phyloP scores from a whole-genome alignment of 2,797 vertebrate genomes.

The Oryzias dopingdopingensis region DNA sequence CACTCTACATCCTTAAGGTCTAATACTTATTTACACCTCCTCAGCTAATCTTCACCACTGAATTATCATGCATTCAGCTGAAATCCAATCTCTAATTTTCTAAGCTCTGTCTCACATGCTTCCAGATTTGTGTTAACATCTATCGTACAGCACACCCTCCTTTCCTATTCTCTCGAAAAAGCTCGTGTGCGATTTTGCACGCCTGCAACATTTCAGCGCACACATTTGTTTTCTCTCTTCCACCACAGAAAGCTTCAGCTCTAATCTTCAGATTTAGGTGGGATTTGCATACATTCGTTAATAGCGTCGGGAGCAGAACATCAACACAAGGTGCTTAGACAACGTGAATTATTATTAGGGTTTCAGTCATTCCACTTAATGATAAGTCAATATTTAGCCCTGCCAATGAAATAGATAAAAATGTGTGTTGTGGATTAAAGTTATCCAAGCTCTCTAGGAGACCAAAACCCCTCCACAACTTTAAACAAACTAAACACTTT shows the following conservation, averaged over 20 bases:
- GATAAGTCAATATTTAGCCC: constrained; percentile 87
- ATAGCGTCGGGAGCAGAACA: constrained; percentile 70
- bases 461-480: constrained; percentile 78
- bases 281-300: constrained; percentile 87
- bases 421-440: constrained; percentile 82
- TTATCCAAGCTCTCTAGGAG: constrained; percentile 77
- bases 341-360: constrained; percentile 82
- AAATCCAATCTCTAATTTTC: constrained; percentile 59
- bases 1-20: constrained; percentile 20
- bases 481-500: constrained; percentile 81
- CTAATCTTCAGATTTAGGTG: constrained; percentile 86
- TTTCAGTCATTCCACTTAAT: constrained; percentile 84
- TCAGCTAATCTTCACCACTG: constrained; percentile 53
- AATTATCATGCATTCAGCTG: constrained; percentile 66
- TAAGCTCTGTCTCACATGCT: constrained; percentile 53
- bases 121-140: constrained; percentile 50
- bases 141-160: constrained; percentile 40
- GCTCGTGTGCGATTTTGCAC: constrained; percentile 34
- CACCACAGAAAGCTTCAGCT: constrained; percentile 73
- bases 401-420: constrained; percentile 85
- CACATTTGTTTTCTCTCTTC: constrained; percentile 71
- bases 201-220: constrained; percentile 59
- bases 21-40: constrained; percentile 47
- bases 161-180: constrained; percentile 38
- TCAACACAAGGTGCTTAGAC: constrained; percentile 84